A percentile compares a stretch with the other conserved stretches of the same genome.
Evolutionary conservation across 2,888 invertebrate genomes (phyloP).

Genomic region (Dasypogon diadema): DNA sequence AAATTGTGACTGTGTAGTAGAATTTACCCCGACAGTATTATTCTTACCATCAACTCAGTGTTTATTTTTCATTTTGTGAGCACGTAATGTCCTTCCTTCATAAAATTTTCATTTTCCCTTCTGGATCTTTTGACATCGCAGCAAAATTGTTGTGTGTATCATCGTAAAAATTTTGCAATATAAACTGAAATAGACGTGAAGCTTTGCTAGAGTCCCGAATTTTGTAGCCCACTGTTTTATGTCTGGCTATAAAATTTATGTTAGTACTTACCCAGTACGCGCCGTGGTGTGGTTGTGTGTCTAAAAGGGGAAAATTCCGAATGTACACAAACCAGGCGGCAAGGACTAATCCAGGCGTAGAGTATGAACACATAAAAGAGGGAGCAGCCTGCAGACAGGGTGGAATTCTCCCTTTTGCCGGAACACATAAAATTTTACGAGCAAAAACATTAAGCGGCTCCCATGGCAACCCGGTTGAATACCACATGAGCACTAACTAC

Average conservation of each 20-base stretch:
- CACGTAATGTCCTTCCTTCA: background rate
- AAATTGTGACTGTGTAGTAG: too few relatives aligned
- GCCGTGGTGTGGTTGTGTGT: background rate
- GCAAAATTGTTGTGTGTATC: background rate
- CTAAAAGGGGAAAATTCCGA: slow-evolving; percentile 25
- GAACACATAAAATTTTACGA: slow-evolving; percentile 68
- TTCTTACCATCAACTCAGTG: too few relatives aligned
- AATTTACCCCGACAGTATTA: too few relatives aligned
- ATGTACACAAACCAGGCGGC: slow-evolving; percentile 6
- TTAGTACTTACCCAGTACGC: slow-evolving; percentile 27
- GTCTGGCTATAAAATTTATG: slow-evolving; percentile 51
- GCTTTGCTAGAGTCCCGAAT: background rate
- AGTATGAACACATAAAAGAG: slow-evolving; percentile 40
- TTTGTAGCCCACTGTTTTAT: slow-evolving; percentile 53
- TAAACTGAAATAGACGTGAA: background rate
- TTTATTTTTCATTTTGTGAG: too few relatives aligned
- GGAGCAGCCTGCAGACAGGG: slow-evolving; percentile 46
- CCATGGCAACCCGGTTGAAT: slow-evolving; percentile 58
- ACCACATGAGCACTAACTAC: slow-evolving; percentile 16
- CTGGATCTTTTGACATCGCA: background rate
- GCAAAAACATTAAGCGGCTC: slow-evolving; percentile 63
- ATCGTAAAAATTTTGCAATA: slow-evolving; percentile 17
- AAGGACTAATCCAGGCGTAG: slow-evolving; percentile 14
- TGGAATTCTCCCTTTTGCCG: slow-evolving; percentile 58
- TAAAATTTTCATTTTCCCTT: slow-evolving; percentile 1